Percentiles rank a stretch among this genome's conserved stretches.
These are phyloP conservation scores for Prosopocoilus inquinatus DNA, from an alignment of 2,888 invertebrate genomes.

Conservation along the genomic window DNA sequence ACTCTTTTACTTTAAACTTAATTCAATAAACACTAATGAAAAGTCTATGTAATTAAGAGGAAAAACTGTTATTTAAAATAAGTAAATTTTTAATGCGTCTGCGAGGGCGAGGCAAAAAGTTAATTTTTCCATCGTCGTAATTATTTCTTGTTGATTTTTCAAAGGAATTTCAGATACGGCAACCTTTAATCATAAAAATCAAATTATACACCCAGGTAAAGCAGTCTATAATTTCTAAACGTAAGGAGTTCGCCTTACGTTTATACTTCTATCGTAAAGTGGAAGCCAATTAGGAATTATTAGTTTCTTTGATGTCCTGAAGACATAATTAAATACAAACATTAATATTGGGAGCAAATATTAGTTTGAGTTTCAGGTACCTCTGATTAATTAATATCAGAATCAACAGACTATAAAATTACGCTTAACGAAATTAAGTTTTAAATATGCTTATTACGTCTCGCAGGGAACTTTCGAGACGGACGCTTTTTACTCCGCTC, in stretches of 20 bases:
- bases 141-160: too few relatives aligned
- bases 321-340: constrained; percentile 26
- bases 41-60: too few relatives aligned
- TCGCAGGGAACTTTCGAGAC: neutral
- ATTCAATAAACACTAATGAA: too few relatives aligned
- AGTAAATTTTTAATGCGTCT: too few relatives aligned
- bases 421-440: constrained; percentile 11
- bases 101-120: too few relatives aligned
- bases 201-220: constrained; percentile 1
- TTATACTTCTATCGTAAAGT: neutral
- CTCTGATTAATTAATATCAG: constrained; percentile 15
- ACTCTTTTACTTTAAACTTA: too few relatives aligned
- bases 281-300: constrained; percentile 13
- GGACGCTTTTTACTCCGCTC: too few relatives aligned
- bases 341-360: constrained; percentile 27
- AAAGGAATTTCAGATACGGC: too few relatives aligned
- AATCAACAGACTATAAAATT: constrained; percentile 14
- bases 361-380: constrained; percentile 17
- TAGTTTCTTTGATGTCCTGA: constrained; percentile 23
- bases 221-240: too few relatives aligned
- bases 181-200: constrained; percentile 1
- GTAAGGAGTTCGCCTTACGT: neutral
- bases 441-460: constrained; percentile 12
- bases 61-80: too few relatives aligned
- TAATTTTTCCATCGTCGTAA: too few relatives aligned